Base-by-base conservation (phyloP, 1,140 invertebrate species). In the Lineus longissimus region DNA sequence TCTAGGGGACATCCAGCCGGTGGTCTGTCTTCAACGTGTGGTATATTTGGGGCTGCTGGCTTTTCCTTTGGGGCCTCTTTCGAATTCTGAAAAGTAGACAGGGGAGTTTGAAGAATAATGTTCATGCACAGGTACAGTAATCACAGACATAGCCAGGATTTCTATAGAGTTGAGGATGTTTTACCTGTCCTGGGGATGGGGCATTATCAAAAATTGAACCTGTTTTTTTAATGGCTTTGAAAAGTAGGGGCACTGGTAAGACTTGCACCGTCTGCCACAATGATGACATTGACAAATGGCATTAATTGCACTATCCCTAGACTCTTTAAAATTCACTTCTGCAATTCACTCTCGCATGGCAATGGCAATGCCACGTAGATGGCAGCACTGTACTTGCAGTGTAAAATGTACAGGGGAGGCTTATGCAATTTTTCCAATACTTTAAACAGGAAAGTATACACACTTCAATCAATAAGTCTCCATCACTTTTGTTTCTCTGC, bases 1-100 rank as follows among this genome's bases (percentile, higher is more conserved):
- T 77, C 76, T 83, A 83, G 81, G 1, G 83, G 84, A 65, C 80
- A 82, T 19, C 79, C 70, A 59, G n/a, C 43, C 9, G 36, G 59
- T 11, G 55, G 31, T 7, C 22, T n/a, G 29, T 19, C n/a, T 41
- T n/a, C 1, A 29, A 6, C 1, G 56, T 11, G 13, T 15, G 15
- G 33, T 4, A 36, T 15, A 7, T 36, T 36, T 15, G 6, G 11
- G 25, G 29, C 13, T 25, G 29, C 23, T 31, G 15, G 15, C 2
- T 17, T 23, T 4, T 13, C 57, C 22, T 36, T 59, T 15, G 29
- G 22, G 25, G 6, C n/a, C 19, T 59, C 29, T 43, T 45, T 45
- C 4, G 23, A 15, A 13, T 15, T 22, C 15, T 22, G 51, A 45
- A 61, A 45, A 54, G 13, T 60, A 9, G 11, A 25, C 6, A 60